Conservation (phyloP, 1,140 invertebrate genomes). For the Euura saliciscinereae region DNA sequence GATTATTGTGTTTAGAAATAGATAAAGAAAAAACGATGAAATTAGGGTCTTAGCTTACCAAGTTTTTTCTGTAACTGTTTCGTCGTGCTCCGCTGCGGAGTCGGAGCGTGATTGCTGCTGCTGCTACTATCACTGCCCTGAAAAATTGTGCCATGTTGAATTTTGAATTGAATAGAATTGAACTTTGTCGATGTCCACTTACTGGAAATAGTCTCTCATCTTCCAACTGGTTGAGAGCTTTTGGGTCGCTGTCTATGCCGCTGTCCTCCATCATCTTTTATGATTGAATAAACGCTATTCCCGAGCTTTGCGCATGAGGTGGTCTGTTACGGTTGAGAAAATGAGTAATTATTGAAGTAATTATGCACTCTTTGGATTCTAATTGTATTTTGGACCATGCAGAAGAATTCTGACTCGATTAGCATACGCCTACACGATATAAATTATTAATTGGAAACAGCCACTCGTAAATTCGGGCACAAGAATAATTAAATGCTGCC, state of each 20-base stretch:
- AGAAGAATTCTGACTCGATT: too few relatives aligned
- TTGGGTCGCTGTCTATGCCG: constrained; percentile 69
- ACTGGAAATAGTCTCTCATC: constrained; percentile 60
- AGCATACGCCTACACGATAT: too few relatives aligned
- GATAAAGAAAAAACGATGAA: neutral
- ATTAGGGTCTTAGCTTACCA: constrained; percentile 37
- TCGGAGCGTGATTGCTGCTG: constrained; percentile 53
- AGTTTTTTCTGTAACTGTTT: constrained; percentile 61
- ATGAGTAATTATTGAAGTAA: neutral
- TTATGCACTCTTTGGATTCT: neutral
- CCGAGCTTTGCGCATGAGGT: neutral
- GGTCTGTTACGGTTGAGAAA: neutral
- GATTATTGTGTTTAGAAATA: too few relatives aligned
- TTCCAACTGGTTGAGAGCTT: constrained; percentile 51
- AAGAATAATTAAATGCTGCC: neutral
- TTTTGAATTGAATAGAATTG: constrained; percentile 27
- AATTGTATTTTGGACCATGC: too few relatives aligned
- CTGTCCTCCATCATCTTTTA: constrained; percentile 65
- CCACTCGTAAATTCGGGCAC: neutral
- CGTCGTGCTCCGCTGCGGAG: constrained; percentile 37
- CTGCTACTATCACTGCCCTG: constrained; percentile 59
- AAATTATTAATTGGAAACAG: too few relatives aligned
- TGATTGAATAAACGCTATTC: neutral
- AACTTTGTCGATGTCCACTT: constrained; percentile 28
- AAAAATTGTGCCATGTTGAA: too few relatives aligned